phyloP scores from a whole-genome alignment of 2,113 vertebrate species.

The Python bivittatus region DNA sequence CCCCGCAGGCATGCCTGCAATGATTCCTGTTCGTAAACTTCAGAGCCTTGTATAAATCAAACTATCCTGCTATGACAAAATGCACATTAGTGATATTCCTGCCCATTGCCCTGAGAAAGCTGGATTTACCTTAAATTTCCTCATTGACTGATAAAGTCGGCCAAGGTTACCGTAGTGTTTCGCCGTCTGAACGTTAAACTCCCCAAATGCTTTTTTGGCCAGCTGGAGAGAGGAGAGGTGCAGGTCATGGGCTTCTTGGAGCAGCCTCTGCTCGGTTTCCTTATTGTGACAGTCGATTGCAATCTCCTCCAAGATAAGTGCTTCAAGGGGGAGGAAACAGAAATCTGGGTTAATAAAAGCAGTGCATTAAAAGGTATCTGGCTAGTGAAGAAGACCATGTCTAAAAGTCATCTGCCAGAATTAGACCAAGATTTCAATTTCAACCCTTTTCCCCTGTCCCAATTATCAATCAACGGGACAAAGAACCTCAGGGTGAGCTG shows the following conservation, averaged over 20 bases:
- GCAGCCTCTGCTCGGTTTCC: slow-evolving; percentile 94
- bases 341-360: background rate
- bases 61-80: background rate
- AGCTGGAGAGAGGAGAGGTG: slow-evolving; percentile 97
- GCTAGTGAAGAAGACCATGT: background rate
- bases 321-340: slow-evolving; percentile 65
- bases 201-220: slow-evolving; percentile 98
- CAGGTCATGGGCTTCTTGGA: slow-evolving; percentile 96
- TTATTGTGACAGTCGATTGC: slow-evolving; percentile 99
- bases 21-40: too few species aligned
- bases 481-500: background rate
- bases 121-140: slow-evolving; percentile 93
- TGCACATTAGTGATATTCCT: background rate
- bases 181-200: slow-evolving; percentile 98
- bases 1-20: too few species aligned
- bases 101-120: background rate
- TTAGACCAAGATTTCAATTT: background rate
- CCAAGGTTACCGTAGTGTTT: slow-evolving; percentile 99
- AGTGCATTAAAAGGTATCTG: background rate
- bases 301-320: slow-evolving; percentile 97
- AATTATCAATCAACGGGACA: background rate
- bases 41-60: too few species aligned
- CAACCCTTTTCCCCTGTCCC: background rate
- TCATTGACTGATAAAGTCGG: slow-evolving; percentile 98
- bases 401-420: background rate